Evolutionary conservation across 92 coral and sea anemone genomes (phyloP).

Genomic region (Umimayanthus kanabou): DNA sequence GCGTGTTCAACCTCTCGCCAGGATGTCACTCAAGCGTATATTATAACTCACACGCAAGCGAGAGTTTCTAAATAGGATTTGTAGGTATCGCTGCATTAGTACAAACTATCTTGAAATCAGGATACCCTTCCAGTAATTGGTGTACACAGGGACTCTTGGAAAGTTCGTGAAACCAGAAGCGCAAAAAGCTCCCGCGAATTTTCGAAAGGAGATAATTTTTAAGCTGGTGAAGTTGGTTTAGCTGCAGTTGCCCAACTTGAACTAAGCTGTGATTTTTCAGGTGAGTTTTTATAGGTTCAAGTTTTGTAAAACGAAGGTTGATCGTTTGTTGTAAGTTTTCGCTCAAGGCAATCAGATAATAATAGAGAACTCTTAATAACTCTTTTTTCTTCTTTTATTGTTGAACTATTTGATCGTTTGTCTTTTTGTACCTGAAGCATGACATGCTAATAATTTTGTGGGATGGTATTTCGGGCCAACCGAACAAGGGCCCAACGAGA

Average conservation of each 20-base stretch:
- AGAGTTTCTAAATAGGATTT: slow-evolving; percentile 58
- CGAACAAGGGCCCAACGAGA: slow-evolving; percentile 11
- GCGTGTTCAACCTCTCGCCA: slow-evolving; percentile 44
- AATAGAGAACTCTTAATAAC: slow-evolving; percentile 1
- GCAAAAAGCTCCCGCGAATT: background rate
- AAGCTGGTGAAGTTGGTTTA: background rate
- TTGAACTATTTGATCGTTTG: slow-evolving; percentile 8
- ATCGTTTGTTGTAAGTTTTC: background rate
- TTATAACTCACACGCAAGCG: slow-evolving; percentile 57
- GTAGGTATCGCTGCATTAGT: slow-evolving; percentile 45
- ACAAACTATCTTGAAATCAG: slow-evolving; percentile 41
- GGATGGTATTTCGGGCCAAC: background rate
- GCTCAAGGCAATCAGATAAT: slow-evolving; percentile 13
- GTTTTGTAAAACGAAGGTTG: background rate
- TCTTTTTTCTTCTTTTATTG: slow-evolving; percentile 28
- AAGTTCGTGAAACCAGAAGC: background rate
- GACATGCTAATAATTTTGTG: slow-evolving; percentile 8
- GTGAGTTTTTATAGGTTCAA: background rate
- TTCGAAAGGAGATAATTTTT: background rate
- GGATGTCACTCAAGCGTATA: slow-evolving; percentile 60
- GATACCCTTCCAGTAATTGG: slow-evolving; percentile 9
- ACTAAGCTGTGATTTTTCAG: background rate
- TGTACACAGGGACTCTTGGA: slow-evolving; percentile 25
- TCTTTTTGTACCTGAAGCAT: slow-evolving; percentile 27
- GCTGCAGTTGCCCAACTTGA: background rate